Conservation (phyloP, 2,888 invertebrate species). For the Pyralis farinalis region DNA sequence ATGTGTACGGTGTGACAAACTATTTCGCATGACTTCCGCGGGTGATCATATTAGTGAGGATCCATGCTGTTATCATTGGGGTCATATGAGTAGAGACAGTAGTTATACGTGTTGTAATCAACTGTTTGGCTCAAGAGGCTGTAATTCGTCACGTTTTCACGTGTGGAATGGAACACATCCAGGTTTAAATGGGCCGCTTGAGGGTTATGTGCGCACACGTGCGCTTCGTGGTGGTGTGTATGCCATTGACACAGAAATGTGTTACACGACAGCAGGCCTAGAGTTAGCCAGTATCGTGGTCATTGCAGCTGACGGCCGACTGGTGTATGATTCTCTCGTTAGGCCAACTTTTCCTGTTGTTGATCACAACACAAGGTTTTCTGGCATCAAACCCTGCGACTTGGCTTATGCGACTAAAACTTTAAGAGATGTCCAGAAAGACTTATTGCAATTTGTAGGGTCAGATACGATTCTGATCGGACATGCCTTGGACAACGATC, state of each 20-base stretch:
- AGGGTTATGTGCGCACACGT: slow-evolving; percentile 83
- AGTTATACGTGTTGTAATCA: slow-evolving; percentile 85
- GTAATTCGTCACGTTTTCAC: slow-evolving; percentile 83
- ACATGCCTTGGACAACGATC: slow-evolving; percentile 96
- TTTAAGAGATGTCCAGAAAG: slow-evolving; percentile 90
- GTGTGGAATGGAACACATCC: slow-evolving; percentile 88
- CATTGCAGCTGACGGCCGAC: slow-evolving; percentile 85
- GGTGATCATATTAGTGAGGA: slow-evolving; percentile 87
- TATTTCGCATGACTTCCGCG: slow-evolving; percentile 85
- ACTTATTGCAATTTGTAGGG: slow-evolving; percentile 89
- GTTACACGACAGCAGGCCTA: slow-evolving; percentile 92
- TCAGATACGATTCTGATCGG: slow-evolving; percentile 95
- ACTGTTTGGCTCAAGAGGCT: slow-evolving; percentile 80
- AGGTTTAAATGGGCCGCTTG: slow-evolving; percentile 88
- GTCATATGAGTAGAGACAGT: slow-evolving; percentile 83
- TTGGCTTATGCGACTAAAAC: slow-evolving; percentile 83
- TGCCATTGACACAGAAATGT: slow-evolving; percentile 98
- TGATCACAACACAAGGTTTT: slow-evolving; percentile 97
- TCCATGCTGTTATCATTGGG: slow-evolving; percentile 94
- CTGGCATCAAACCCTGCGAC: slow-evolving; percentile 89
- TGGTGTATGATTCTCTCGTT: slow-evolving; percentile 92
- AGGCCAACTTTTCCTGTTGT: slow-evolving; percentile 90
- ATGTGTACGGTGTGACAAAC: slow-evolving; percentile 87
- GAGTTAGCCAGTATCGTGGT: slow-evolving; percentile 95
- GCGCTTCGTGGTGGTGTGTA: slow-evolving; percentile 83